Base-by-base conservation (phyloP, 35 echinoderm and acorn worm species). In the Ophiothrix spiculata region DNA sequence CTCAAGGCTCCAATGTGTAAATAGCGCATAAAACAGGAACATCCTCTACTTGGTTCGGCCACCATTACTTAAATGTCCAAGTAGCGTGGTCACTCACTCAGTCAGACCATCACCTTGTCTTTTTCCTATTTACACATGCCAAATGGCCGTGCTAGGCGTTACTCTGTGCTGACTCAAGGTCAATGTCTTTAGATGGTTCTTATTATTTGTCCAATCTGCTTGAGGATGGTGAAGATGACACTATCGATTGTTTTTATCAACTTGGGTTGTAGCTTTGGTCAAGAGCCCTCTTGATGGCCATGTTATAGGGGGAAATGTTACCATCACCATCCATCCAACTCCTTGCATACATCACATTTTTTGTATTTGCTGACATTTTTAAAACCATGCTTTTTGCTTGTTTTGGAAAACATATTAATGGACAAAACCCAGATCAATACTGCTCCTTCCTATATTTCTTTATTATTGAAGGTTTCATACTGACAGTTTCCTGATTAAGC, bases 231-330 rank as follows among this genome's bases (percentile, higher is more conserved):
- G 29, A 69, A 28, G 60, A 69, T 25, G 60, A 69, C 60, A 69
- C 60, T 49, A 69, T 69, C 60, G 60, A 69, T 69, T 19, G 60
- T 69, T 69, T n/a, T 25, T 28, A 69, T 69, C 60, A 49, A 49
- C 25, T 10, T 1, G 25, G 1, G 25, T 25, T 69, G 60, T 25
- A 69, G 60, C 60, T 15, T n/a, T n/a, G n/a, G n/a, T n/a, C 8
- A 10, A 25, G 42, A 69, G 60, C 60, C 42, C 42, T 19, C 6
- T 49, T 4, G 60, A 69, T n/a, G 60, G 60, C 29, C 60, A 28
- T 15, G 60, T 69, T 69, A 28, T 2, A n/a, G n/a, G 60, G 60
- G 60, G 16, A 69, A 69, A 69, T 12, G 3, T 69, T 69, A 6
- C 17, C 60, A 10, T 10, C 60, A 25, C 60, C 29, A 15, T 6